A percentile compares a stretch with the other conserved stretches of the same genome.
phyloP scores from a whole-genome alignment of 2,113 vertebrate genomes.

The Daboia siamensis region DNA sequence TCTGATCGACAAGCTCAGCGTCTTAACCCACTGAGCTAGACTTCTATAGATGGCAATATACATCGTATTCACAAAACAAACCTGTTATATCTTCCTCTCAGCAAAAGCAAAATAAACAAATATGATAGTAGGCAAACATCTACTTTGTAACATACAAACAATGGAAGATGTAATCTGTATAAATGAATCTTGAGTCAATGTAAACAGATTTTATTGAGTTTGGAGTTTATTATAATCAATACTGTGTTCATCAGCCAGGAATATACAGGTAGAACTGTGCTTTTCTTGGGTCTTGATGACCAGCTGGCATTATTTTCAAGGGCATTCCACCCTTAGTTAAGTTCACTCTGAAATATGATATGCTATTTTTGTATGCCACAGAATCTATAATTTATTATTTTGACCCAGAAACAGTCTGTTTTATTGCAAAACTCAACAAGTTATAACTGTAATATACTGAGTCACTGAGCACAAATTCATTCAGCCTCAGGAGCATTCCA shows the following conservation, averaged over 20 bases:
- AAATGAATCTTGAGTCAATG: neutral
- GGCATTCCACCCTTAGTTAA: neutral
- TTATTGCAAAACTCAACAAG: neutral
- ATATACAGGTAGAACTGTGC: neutral
- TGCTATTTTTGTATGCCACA: conserved; percentile 10
- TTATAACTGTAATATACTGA: neutral
- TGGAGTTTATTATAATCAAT: too few relatives aligned
- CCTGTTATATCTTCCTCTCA: neutral
- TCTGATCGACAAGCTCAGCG: too few relatives aligned
- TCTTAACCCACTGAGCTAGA: too few relatives aligned
- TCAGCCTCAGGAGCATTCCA: neutral
- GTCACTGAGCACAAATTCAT: neutral
- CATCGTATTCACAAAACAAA: neutral
- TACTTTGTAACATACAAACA: neutral
- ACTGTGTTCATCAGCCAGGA: neutral
- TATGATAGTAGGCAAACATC: neutral
- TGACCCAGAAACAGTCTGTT: neutral
- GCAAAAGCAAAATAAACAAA: neutral
- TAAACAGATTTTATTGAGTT: neutral
- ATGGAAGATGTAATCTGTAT: neutral
- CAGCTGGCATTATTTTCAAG: neutral
- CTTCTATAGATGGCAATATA: neutral
- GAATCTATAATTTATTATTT: conserved; percentile 14
- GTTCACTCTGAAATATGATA: neutral
- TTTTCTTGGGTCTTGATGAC: conserved; percentile 1